These are phyloP conservation scores for Sebastes trivittatus DNA, from an alignment of 2,797 vertebrate genomes.

Conservation along the genomic window DNA sequence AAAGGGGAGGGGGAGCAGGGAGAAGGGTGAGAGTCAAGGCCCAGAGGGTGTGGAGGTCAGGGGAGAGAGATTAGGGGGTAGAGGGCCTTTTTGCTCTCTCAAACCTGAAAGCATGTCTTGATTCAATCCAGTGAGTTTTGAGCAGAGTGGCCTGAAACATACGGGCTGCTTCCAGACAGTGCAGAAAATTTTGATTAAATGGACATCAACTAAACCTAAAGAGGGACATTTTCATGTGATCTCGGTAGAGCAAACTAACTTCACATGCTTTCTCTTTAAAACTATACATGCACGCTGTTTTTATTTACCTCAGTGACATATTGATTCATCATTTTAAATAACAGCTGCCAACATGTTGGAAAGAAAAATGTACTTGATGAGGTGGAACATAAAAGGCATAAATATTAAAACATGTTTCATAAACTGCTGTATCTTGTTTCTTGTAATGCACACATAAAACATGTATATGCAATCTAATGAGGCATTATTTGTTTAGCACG, in stretches of 20 bases:
- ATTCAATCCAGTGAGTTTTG: conserved; percentile 63
- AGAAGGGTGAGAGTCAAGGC: conserved; percentile 61
- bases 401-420: background rate
- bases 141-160: conserved; percentile 15
- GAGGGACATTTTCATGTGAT: background rate
- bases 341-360: background rate
- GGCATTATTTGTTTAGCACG: background rate
- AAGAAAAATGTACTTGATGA: background rate
- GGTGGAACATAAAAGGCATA: background rate
- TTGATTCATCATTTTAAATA: background rate
- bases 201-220: background rate
- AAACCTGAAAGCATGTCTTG: conserved; percentile 75
- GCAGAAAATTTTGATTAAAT: background rate
- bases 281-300: background rate
- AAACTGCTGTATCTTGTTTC: background rate
- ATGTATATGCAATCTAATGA: background rate
- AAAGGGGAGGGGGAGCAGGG: conserved; percentile 30
- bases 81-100: conserved; percentile 68
- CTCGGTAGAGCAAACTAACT: background rate
- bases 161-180: background rate
- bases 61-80: conserved; percentile 64
- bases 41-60: conserved; percentile 69
- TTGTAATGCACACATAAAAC: background rate
- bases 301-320: background rate
- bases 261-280: background rate